Percentiles rank a stretch among this genome's conserved stretches.
Conservation (phyloP, 2,797 vertebrate species). For the Clamator glandarius region DNA sequence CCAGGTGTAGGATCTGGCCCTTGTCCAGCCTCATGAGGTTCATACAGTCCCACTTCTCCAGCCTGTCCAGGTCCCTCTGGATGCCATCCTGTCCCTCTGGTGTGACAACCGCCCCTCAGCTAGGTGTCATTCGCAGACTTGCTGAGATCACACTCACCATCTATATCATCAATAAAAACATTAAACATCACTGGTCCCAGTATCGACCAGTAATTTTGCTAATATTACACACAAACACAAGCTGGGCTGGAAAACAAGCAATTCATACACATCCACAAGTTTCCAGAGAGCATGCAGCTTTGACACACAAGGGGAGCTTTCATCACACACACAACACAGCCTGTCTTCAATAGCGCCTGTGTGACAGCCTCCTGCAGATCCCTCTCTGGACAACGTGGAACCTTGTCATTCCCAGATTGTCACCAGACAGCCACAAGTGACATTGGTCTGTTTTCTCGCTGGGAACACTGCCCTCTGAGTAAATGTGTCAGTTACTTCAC, state of each 20-base stretch:
- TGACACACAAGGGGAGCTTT: neutral
- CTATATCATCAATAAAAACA: no score
- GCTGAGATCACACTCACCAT: no score
- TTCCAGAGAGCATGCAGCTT: neutral
- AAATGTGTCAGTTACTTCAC: neutral
- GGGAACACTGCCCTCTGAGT: neutral
- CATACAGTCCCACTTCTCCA: no score
- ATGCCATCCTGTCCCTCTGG: no score
- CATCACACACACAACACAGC: neutral
- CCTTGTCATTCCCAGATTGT: neutral
- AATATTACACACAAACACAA: fast-evolving
- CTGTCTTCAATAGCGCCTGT: neutral
- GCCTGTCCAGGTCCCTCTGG: no score
- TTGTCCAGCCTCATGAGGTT: no score
- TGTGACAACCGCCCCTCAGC: no score
- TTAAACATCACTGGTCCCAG: no score
- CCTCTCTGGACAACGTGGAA: neutral
- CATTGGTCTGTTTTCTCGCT: neutral
- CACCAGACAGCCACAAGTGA: neutral
- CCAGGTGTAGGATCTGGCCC: no score
- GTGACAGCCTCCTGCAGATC: neutral
- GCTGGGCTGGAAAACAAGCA: neutral
- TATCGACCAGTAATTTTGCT: neutral
- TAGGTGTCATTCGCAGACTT: no score
- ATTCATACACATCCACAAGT: neutral